Evolutionary conservation across 92 coral and sea anemone genomes (phyloP), one percentile per base, ranked within the genome.

Genomic region (Epizoanthus stellaris): DNA sequence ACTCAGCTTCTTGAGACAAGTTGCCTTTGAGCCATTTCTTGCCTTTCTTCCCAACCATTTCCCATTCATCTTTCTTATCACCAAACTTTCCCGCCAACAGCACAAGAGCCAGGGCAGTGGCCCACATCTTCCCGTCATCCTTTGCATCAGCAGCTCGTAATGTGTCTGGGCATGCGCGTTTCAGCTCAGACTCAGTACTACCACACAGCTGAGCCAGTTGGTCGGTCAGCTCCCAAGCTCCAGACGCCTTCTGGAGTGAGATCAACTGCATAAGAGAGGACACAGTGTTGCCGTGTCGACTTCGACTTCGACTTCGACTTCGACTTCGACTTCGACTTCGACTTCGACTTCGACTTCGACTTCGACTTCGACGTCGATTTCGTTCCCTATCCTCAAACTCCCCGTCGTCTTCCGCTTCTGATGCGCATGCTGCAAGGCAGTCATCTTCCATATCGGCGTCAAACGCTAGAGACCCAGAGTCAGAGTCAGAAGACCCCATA

Each of bases 1-100:
- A 65, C 42, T 63, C 20, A 20, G 42, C 58, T 4, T 67, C 75
- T 15, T 19, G 36, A 0, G 59, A 73, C 85, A 65, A 19, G 75
- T 15, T 21, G 2, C 47, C 5, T 42, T 40, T 65, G 53, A 77
- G 82, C 82, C 82, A 77, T 34, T 67, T 63, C 58, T 63, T 45
- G 9, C 75, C 73, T 25, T 80, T 80, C 36, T 64, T 80, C 12
- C 56, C 85, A 36, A 80, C 57, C 75, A 80, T 80, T 67, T 80
- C 85, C 85, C 85, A 80, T 65, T 80, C 84, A 80, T 80, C 84
- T 80, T 80, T 80, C 74, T 45, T 38, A 20, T 38, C 59, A 6
- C 15, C 58, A 34, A 30, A 62, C 40, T 80, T 80, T 58, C 74
- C 84, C 67, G 75, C 70, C 72, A 80, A 66, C 57, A 34, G 34